Percentiles rank a stretch among this genome's conserved stretches.
Conservation (phyloP, 1,140 invertebrate species). For the Drosophila ohnishii region DNA sequence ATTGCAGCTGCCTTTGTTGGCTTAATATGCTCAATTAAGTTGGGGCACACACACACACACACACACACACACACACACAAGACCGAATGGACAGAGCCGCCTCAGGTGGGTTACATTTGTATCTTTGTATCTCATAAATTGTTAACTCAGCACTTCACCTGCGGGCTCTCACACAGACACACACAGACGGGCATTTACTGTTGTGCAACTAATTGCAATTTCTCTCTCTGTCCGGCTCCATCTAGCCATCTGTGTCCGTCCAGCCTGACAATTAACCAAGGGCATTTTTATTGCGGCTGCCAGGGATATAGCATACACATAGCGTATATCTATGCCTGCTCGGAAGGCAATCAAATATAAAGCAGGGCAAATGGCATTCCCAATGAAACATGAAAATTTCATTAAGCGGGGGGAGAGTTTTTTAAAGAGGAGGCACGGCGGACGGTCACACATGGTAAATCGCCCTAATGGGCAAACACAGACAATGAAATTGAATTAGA, state of each 20-base stretch:
- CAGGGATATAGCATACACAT: constrained; percentile 8
- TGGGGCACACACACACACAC: constrained; percentile 48
- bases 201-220: constrained; percentile 75
- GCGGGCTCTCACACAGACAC: constrained; percentile 36
- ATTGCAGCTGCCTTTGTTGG: constrained; percentile 74
- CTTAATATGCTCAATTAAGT: constrained; percentile 75
- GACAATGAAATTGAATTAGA: constrained; percentile 79
- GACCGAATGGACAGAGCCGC: constrained; percentile 2
- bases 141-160: constrained; percentile 60
- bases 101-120: constrained; percentile 48
- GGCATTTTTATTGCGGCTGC: constrained; percentile 42
- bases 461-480: constrained; percentile 60
- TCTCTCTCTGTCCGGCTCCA: constrained; percentile 14
- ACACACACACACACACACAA: constrained; percentile 6
- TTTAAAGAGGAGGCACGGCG: constrained; percentile 15
- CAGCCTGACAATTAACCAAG: constrained; percentile 57
- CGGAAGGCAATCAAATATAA: constrained; percentile 42
- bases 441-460: constrained; percentile 55
- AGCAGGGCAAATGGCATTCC: constrained; percentile 52
- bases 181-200: constrained; percentile 40
- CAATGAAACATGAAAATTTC: constrained; percentile 78
- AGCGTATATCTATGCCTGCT: constrained; percentile 12
- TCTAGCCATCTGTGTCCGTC: constrained; percentile 6
- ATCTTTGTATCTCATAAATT: constrained; percentile 57
- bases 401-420: constrained; percentile 50